Evolutionary conservation across 2,113 vertebrate species (phyloP).

Genomic region (Scopus umbretta): DNA sequence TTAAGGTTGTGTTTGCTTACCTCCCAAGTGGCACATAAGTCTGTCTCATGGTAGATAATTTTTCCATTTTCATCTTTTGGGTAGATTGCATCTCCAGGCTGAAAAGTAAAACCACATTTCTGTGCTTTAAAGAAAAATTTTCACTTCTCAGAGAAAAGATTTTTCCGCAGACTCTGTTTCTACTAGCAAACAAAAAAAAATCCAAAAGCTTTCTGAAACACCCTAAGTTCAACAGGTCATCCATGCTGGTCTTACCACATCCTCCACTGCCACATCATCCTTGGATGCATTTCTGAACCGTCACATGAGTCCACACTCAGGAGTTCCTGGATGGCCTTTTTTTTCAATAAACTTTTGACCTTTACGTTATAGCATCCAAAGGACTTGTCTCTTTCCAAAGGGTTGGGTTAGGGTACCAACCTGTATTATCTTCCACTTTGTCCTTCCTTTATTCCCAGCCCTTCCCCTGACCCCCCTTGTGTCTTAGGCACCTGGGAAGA

Average conservation of each 20-base stretch:
- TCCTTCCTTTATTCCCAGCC: not conserved
- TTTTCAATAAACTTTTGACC: not conserved
- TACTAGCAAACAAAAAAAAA: not conserved
- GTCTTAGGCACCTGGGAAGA: not conserved
- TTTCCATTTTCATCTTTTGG: conserved; percentile 85
- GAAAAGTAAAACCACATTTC: conserved; percentile 15
- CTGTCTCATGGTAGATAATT: conserved; percentile 79
- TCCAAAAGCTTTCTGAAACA: not conserved
- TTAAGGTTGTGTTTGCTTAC: conserved; percentile 69
- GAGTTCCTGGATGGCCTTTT: not conserved
- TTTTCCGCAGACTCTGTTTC: not conserved
- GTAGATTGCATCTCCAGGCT: conserved; percentile 85
- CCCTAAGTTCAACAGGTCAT: not conserved
- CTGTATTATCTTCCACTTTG: not conserved
- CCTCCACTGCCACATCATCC: not conserved
- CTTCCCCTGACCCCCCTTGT: not conserved
- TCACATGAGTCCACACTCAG: not conserved
- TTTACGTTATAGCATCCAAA: not conserved
- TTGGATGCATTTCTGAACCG: not conserved
- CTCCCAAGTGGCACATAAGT: conserved; percentile 94
- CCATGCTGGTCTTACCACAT: conserved; percentile 28
- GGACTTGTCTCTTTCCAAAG: not conserved
- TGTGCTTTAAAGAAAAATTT: not conserved
- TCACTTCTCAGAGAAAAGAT: not conserved
- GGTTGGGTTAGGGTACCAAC: not conserved